Evolutionary conservation across 1,140 invertebrate genomes (phyloP).

Genomic region (Plodia interpunctella): DNA sequence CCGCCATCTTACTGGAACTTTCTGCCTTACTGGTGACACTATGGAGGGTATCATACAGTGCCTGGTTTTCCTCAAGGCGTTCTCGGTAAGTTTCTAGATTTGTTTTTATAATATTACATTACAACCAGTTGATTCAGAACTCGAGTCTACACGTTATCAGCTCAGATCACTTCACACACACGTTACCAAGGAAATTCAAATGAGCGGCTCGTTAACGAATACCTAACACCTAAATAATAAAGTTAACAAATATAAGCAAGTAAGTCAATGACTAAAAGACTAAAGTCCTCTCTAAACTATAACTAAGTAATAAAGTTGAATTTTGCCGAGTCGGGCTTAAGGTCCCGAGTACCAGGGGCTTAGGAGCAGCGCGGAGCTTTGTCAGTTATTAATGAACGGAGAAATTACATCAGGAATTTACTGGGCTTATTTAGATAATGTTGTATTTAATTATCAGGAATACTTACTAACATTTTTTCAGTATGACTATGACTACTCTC

Average conservation of each 20-base stretch:
- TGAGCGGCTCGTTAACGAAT: too few species aligned
- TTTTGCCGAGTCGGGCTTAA: conserved; percentile 14
- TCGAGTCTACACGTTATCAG: too few species aligned
- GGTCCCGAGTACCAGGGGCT: conserved; percentile 22
- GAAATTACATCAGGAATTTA: conserved; percentile 31
- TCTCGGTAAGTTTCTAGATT: conserved; percentile 84
- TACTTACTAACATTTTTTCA: too few species aligned
- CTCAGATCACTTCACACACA: too few species aligned
- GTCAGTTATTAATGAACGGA: conserved; percentile 40
- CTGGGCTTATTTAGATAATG: conserved; percentile 29
- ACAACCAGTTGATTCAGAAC: too few species aligned
- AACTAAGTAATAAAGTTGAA: conserved; percentile 26
- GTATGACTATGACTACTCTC: too few species aligned
- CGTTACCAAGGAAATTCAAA: too few species aligned
- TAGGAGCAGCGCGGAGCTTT: conserved; percentile 26
- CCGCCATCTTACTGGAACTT: conserved; percentile 89
- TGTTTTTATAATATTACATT: neutral
- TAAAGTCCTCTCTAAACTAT: conserved; percentile 15
- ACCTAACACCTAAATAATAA: neutral
- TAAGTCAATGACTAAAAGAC: neutral
- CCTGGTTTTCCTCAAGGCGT: conserved; percentile 93
- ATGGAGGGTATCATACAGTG: conserved; percentile 96
- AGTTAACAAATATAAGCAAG: neutral
- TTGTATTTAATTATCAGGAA: conserved; percentile 29
- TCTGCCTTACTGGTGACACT: conserved; percentile 91